Base-by-base conservation (phyloP, 2,113 vertebrate genomes). In the Irena cyanogastra region DNA sequence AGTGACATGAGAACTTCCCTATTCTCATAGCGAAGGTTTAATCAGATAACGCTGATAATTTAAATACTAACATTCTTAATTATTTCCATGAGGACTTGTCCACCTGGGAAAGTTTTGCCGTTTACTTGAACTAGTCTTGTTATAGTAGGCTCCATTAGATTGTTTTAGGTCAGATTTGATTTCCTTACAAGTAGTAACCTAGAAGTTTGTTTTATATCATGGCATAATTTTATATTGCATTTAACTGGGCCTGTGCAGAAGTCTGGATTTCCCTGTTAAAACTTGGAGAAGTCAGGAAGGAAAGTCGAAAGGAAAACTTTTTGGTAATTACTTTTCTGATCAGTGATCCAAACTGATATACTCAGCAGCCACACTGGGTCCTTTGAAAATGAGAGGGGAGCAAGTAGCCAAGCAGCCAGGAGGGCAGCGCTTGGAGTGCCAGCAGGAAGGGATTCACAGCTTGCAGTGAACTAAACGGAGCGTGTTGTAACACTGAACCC, bases 21-120 rank as follows among this genome's bases (percentile, higher is more conserved):
- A 97, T 86, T 94, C 94, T 97, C 96, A 81, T 27, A 92, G 93
- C 83, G 7, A 93, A 64, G 56, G 68, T 94, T 97, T 97, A 97
- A 97, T 97, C 96, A 95, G 96, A 89, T 91, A 96, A 91, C 0
- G 41, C 18, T 3, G 76, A 97, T 96, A 94, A 97, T 94, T 97
- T 97, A 97, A 97, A 97, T 97, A 96, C 91, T 94, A 97, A 93
- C 89, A 92, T 45, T 92, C 86, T 95, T 96, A 97, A 97, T 95
- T 95, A 97, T 97, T 96, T 97, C 96, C 93, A 89, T 17, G 42
- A 92, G 94, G 95, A 95, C 33, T 87, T 92, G 72, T 82, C 69
- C 93, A 92, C 86, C n/a, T 94, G 96, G 96, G 95, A 95, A 83
- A 91, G 89, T 82, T 83, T 81, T 84, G 69, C 52, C 45, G 5